Evolutionary conservation across 1,140 invertebrate genomes (phyloP).

Genomic region (Andricus grossulariae): DNA sequence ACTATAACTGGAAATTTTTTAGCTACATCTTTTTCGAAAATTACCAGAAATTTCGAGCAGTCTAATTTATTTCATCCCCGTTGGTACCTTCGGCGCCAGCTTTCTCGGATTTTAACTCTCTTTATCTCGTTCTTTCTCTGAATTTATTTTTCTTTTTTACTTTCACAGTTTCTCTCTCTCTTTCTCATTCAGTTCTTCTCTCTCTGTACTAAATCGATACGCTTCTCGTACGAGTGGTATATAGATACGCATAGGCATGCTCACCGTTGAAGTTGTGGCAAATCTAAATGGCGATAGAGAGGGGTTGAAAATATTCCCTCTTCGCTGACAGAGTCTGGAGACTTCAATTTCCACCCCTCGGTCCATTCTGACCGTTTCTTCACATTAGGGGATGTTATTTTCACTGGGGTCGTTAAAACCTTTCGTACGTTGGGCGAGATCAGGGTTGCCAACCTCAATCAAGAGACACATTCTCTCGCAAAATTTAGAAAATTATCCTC

Average conservation of each 20-base stretch:
- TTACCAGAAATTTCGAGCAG: not conserved
- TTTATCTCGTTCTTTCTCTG: conserved; percentile 44
- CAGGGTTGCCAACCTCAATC: conserved; percentile 2
- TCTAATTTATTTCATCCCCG: conserved; percentile 6
- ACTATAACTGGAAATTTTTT: no score
- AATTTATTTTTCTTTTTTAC: conserved; percentile 52
- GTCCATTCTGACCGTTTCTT: conserved; percentile 27
- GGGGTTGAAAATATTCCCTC: conserved; percentile 13
- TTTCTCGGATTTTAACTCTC: conserved; percentile 9
- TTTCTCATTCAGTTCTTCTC: conserved; percentile 46
- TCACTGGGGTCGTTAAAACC: conserved; percentile 25
- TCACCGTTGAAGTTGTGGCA: conserved; percentile 55
- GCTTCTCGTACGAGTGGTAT: conserved; percentile 50
- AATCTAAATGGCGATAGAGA: conserved; percentile 21
- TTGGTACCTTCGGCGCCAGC: conserved; percentile 4
- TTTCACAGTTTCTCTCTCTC: conserved; percentile 39
- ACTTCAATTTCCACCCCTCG: conserved; percentile 2
- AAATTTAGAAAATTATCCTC: not conserved
- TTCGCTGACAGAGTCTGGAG: conserved; percentile 10
- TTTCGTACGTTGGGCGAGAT: conserved; percentile 23
- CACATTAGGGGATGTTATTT: conserved; percentile 19
- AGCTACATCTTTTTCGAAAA: no score
- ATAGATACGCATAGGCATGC: conserved; percentile 54
- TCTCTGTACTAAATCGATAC: conserved; percentile 71
- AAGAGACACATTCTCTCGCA: not conserved